These are phyloP conservation scores for Eulemur rubriventer DNA, from an alignment of 2,797 vertebrate species.

Conservation along the genomic window DNA sequence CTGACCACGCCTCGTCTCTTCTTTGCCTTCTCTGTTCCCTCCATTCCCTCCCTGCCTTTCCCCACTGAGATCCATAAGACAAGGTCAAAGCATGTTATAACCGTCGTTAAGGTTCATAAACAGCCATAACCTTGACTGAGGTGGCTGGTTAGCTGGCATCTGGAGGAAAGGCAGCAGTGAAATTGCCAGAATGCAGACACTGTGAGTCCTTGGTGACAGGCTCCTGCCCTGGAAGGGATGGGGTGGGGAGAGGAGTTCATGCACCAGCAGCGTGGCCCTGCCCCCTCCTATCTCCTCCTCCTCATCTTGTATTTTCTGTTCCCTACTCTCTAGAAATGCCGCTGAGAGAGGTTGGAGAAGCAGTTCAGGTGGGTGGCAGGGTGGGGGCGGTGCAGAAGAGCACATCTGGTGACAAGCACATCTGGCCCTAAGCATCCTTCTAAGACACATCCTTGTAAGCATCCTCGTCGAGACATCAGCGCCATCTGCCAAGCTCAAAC, in stretches of 20 bases:
- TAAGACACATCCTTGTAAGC: not conserved
- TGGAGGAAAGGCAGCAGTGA: not conserved
- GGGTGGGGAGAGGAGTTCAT: fast-evolving
- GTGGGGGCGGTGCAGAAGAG: not conserved
- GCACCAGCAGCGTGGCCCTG: not conserved
- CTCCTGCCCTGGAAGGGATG: not conserved
- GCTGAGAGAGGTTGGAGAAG: not conserved
- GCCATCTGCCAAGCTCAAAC: not conserved
- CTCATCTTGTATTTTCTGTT: not conserved
- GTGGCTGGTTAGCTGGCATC: not conserved
- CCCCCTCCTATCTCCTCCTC: not conserved
- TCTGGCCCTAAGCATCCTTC: not conserved
- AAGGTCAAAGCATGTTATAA: not conserved
- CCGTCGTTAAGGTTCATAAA: not conserved
- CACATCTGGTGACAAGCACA: not conserved
- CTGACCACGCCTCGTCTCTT: not conserved
- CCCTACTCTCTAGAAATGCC: not conserved
- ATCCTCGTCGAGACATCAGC: not conserved
- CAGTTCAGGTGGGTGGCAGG: not conserved
- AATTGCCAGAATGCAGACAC: not conserved
- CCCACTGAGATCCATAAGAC: not conserved
- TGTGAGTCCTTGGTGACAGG: not conserved
- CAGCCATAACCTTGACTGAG: not conserved
- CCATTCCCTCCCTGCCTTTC: not conserved
- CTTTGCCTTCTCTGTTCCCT: too few relatives aligned